Evolutionary conservation across 1,140 invertebrate genomes (phyloP).

Genomic region (Pseudomyrmex sp.): DNA sequence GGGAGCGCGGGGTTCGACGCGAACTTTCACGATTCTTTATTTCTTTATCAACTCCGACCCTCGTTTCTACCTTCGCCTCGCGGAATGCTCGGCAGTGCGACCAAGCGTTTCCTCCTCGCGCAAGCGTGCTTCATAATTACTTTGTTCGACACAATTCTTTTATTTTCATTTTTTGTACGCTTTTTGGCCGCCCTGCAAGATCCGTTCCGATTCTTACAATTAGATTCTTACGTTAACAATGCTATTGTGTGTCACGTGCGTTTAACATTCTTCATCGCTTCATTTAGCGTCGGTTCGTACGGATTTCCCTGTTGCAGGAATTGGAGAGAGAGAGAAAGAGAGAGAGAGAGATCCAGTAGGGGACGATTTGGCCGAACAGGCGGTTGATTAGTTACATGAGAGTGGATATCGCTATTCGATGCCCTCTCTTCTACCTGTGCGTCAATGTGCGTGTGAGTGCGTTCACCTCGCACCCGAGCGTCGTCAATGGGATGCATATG

Average conservation of each 20-base stretch:
- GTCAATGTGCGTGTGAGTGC: slow-evolving; percentile 27
- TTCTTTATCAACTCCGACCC: slow-evolving; percentile 84
- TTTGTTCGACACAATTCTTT: slow-evolving; percentile 74
- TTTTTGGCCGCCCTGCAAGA: slow-evolving; percentile 5
- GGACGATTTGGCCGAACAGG: slow-evolving; percentile 77
- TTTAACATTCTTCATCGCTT: slow-evolving; percentile 18
- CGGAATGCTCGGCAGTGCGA: slow-evolving; percentile 67
- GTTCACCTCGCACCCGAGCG: slow-evolving; percentile 41
- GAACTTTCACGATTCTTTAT: slow-evolving; percentile 85
- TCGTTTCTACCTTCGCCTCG: slow-evolving; percentile 68
- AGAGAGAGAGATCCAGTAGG: slow-evolving; percentile 31
- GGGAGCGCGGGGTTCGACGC: slow-evolving; percentile 82
- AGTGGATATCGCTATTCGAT: slow-evolving; percentile 63
- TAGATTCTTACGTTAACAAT: slow-evolving; percentile 8
- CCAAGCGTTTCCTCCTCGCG: slow-evolving; percentile 72
- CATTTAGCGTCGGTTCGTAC: background rate
- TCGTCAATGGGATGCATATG: slow-evolving; percentile 50
- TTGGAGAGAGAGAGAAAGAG: background rate
- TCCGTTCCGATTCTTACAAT: background rate
- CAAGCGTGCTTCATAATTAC: slow-evolving; percentile 74
- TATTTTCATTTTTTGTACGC: slow-evolving; percentile 64
- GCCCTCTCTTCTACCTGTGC: slow-evolving; percentile 51
- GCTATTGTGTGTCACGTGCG: background rate
- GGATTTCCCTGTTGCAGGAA: slow-evolving; percentile 4
- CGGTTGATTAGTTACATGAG: slow-evolving; percentile 80